Percentiles rank a stretch among this genome's conserved stretches.
phyloP scores from a whole-genome alignment of 92 coral and sea anemone genomes.

The Muricea muricata region DNA sequence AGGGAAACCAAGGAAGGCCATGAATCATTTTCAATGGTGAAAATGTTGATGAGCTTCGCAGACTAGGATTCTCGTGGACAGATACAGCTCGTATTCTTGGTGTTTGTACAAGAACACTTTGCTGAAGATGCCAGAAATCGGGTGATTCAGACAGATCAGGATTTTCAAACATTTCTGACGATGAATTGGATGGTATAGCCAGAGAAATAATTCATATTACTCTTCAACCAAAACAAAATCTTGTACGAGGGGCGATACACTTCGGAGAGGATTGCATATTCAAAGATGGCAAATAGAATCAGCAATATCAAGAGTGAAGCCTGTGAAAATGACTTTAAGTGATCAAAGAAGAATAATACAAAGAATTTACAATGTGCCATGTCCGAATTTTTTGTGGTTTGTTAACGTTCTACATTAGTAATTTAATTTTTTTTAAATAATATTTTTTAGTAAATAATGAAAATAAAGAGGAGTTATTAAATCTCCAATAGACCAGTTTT shows the following conservation, averaged over 20 bases:
- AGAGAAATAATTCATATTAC: conserved; percentile 1
- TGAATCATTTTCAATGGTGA: background rate
- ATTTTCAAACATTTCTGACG: background rate
- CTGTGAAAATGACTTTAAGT: background rate
- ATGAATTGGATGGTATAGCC: conserved; percentile 15
- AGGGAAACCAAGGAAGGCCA: background rate
- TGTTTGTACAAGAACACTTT: conserved; percentile 29
- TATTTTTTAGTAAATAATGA: too few species aligned
- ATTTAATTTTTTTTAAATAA: too few species aligned
- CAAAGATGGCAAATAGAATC: conserved; percentile 16
- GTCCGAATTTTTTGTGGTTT: too few species aligned
- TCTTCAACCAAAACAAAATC: conserved; percentile 13
- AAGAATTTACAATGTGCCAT: too few species aligned
- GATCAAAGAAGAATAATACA: too few species aligned
- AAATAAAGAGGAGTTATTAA: too few species aligned
- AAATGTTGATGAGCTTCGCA: background rate
- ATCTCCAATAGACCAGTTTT: too few species aligned
- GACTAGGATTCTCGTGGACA: conserved; percentile 24
- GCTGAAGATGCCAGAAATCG: conserved; percentile 13
- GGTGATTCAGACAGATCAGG: background rate
- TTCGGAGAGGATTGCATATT: background rate
- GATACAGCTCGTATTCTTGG: background rate
- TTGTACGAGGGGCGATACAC: conserved; percentile 26
- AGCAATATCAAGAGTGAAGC: conserved; percentile 21
- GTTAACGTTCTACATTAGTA: too few species aligned